These are phyloP conservation scores for Alligator sinensis DNA, from an alignment of 2,113 vertebrate species.

Conservation along the genomic window DNA sequence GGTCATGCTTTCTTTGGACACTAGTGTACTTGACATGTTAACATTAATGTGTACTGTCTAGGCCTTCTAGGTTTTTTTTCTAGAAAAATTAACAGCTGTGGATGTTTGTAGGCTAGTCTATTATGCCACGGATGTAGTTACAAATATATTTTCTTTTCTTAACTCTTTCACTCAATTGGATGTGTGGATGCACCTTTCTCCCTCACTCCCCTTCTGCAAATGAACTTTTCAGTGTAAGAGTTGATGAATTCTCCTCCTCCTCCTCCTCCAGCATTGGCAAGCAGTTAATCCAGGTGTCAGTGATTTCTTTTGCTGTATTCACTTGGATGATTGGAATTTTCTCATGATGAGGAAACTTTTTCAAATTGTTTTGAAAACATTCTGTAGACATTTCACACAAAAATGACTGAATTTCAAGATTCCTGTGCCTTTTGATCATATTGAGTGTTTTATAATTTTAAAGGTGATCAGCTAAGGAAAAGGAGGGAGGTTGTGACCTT, in stretches of 20 bases:
- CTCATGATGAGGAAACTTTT: conserved; percentile 59
- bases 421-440: background rate
- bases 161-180: conserved; percentile 64
- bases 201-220: conserved; percentile 4
- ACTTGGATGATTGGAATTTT: conserved; percentile 58
- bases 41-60: background rate
- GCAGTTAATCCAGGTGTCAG: conserved; percentile 58
- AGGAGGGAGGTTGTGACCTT: conserved; percentile 16
- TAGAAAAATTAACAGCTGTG: conserved; percentile 5
- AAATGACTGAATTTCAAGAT: background rate
- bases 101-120: conserved; percentile 31
- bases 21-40: too few relatives aligned
- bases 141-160: conserved; percentile 55
- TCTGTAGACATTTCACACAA: conserved; percentile 13
- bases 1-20: too few relatives aligned
- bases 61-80: conserved; percentile 23
- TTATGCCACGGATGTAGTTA: conserved; percentile 15
- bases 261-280: conserved; percentile 49
- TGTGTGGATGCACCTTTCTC: conserved; percentile 52
- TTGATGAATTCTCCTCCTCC: conserved; percentile 62
- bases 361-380: conserved; percentile 64
- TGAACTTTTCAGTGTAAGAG: conserved; percentile 63
- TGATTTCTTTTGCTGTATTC: conserved; percentile 15
- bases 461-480: background rate
- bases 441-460: background rate